Conservation (phyloP, 1,140 invertebrate genomes). For the Tetragonula clypearis region DNA sequence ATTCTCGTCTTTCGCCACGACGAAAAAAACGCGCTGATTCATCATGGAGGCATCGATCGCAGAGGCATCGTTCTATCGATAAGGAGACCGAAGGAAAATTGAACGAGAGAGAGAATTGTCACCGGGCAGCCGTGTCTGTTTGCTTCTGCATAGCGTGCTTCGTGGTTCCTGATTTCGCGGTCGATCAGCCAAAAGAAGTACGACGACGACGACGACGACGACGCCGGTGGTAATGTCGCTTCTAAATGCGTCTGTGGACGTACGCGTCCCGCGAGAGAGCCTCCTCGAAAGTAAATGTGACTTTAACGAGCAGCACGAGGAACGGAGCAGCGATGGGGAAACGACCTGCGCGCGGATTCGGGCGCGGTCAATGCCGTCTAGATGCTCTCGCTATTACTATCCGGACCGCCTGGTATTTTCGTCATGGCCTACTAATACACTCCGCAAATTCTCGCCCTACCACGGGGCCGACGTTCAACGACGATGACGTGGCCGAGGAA, state of each 20-base stretch:
- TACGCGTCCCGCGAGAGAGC: not conserved
- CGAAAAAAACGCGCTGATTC: not conserved
- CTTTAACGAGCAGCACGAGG: conserved; percentile 37
- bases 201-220: not conserved
- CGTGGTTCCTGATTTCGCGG: not conserved
- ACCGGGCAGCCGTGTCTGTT: not conserved
- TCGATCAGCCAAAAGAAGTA: not conserved
- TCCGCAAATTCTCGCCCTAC: conserved; percentile 58
- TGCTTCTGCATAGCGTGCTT: conserved; percentile 2
- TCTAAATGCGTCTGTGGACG: conserved; percentile 38
- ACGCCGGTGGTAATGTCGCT: not conserved
- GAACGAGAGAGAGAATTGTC: not conserved
- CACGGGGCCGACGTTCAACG: conserved; percentile 26
- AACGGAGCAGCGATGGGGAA: conserved; percentile 34
- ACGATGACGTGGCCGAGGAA: conserved; percentile 54
- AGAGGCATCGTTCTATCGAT: not conserved
- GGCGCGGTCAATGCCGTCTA: conserved; percentile 70
- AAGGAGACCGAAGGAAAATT: not conserved
- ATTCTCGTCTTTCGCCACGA: not conserved
- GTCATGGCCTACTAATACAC: conserved; percentile 70
- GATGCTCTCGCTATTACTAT: conserved; percentile 57
- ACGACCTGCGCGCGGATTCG: conserved; percentile 47
- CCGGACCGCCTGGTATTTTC: conserved; percentile 65
- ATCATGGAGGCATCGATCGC: not conserved
- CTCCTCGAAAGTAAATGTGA: conserved; percentile 35